phyloP scores from a whole-genome alignment of 2,113 vertebrate species.

The Carassius auratus region DNA sequence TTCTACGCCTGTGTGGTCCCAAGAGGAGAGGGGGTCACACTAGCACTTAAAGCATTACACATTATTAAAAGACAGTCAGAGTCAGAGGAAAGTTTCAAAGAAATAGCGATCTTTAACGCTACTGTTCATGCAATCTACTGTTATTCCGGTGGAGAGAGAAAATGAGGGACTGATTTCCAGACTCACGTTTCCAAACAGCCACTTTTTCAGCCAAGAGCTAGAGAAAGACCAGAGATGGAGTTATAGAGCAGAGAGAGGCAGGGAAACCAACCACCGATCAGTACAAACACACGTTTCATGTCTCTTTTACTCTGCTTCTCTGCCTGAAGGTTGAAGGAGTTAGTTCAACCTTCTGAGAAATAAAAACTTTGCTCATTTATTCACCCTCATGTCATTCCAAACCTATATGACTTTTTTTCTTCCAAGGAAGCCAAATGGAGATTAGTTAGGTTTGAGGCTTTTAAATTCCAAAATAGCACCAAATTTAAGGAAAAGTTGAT shows the following conservation, averaged over 20 bases:
- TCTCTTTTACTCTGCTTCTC: constrained; percentile 21
- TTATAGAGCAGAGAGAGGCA: neutral
- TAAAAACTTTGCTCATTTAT: neutral
- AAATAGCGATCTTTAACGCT: constrained; percentile 32
- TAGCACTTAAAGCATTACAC: constrained; percentile 50
- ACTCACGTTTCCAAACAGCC: constrained; percentile 9
- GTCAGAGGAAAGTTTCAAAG: constrained; percentile 34
- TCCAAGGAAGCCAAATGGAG: no score
- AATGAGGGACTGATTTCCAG: constrained; percentile 18
- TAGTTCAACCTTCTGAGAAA: neutral
- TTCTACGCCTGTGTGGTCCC: constrained; percentile 79
- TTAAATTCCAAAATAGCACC: no score
- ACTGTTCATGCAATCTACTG: constrained; percentile 27
- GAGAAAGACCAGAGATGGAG: constrained; percentile 7
- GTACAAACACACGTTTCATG: constrained; percentile 3
- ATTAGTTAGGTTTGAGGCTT: no score
- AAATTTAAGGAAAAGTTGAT: no score
- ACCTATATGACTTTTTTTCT: neutral
- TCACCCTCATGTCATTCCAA: neutral
- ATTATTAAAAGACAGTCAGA: constrained; percentile 53
- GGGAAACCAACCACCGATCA: constrained; percentile 32
- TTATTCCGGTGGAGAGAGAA: neutral
- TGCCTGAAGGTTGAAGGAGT: neutral
- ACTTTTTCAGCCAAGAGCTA: constrained; percentile 13
- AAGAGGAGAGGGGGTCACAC: constrained; percentile 43